phyloP scores from a whole-genome alignment of 1,140 invertebrate species.

The Ostrea denselamellosa region DNA sequence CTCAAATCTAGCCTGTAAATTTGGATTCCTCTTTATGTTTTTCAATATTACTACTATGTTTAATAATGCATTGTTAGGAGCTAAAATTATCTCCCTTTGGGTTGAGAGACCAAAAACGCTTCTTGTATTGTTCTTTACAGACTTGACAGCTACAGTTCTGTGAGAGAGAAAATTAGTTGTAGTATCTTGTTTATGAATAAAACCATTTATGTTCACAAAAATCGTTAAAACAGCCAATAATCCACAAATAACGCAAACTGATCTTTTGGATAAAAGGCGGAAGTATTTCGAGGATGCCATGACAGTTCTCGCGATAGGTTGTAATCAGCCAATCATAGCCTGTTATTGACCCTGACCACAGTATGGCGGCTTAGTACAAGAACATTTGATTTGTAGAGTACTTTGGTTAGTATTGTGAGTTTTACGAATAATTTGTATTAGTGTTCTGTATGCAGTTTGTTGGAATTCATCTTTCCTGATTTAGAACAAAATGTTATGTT shows the following conservation, averaged over 20 bases:
- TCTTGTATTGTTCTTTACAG: neutral
- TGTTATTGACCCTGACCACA: neutral
- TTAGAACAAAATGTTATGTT: too few species aligned
- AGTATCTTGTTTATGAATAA: neutral
- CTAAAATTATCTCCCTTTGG: neutral
- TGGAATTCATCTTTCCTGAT: too few species aligned
- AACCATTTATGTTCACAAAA: neutral
- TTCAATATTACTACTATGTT: slow-evolving; percentile 1
- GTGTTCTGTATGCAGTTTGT: too few species aligned
- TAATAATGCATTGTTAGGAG: neutral
- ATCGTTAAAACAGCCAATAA: neutral
- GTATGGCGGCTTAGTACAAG: neutral
- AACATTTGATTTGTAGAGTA: neutral
- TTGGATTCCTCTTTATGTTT: neutral
- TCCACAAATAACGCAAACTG: neutral
- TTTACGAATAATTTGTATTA: too few species aligned
- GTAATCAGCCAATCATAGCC: neutral
- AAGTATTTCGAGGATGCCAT: neutral
- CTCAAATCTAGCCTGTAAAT: neutral
- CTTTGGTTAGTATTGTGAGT: too few species aligned
- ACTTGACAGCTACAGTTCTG: neutral
- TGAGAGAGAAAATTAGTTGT: neutral
- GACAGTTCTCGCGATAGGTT: slow-evolving; percentile 14
- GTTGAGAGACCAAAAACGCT: neutral
- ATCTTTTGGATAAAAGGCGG: neutral